Base-by-base conservation (phyloP, 2,888 invertebrate species). In the Spilosoma lubricipeda region DNA sequence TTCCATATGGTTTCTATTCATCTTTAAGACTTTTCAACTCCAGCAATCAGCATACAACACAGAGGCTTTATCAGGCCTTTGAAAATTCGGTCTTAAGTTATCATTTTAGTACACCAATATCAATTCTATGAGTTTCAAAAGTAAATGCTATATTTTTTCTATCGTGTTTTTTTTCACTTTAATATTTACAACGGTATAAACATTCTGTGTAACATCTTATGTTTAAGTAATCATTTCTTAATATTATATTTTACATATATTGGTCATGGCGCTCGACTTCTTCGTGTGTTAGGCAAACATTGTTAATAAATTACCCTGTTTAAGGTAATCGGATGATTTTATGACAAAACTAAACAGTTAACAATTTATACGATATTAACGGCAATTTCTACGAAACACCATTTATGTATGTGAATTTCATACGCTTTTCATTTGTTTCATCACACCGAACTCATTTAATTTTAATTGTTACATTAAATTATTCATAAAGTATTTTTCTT, bases 351-450 rank as follows among this genome's bases (percentile, higher is more conserved):
- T 56, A 33, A 67, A 45, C 39, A 42, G 30, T 3, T 67, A 56
- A 27, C 13, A 67, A 63, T 36, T 39, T 39, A 20, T 59, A 15
- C 8, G 36, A 59, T 59, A 70, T 59, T 70, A 27, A 70, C 63
- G 30, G 0, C 7, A 70, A 63, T 63, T 30, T 63, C 33, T 27
- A 63, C 7, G 27, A 63, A 63, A 63, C 36, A 56, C 15, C 27
- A n/a, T 56, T 56, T 39, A 33, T 48, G 23, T 45, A 48, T 67
- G 67, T 67, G 45, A 67, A n/a, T 67, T 42, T 39, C 45, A 18
- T 3, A 48, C 0, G 2, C 23, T 23, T 45, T 20, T 45, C 18
- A 45, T 45, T 67, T 11, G 33, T 45, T 67, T 30, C 33, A 33
- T 23, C 33, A 67, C 48, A 33, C 30, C 3, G 2, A 33, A 30